Evolutionary conservation across 2,888 invertebrate species (phyloP), one percentile per base, ranked within the genome.

Genomic region (Drosophila yooni): DNA sequence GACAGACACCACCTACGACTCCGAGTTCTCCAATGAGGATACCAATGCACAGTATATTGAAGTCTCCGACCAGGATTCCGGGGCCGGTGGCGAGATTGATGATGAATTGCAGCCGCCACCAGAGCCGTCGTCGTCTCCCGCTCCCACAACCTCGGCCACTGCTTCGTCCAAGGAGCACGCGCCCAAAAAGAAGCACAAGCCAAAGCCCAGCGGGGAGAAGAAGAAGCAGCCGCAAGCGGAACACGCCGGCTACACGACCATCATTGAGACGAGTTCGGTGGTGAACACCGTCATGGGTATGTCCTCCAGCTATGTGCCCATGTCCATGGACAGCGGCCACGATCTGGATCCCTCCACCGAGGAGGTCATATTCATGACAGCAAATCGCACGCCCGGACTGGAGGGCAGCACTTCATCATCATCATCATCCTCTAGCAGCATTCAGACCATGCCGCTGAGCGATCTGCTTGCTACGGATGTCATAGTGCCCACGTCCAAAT

Each of bases 341-440:
- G 74, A 71, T 4, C 67, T 92, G 57, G 92, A 92, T 82, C 83
- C 89, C 43, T 91, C 93, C 3, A 88, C 91, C 18, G 92, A 92
- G 53, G 93, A 93, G 62, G 89, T 92, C 0, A 91, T 92, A 54
- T 90, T 92, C 48, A 90, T 92, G 89, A 92, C 92, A n/a, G 90
- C 92, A 13, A 92, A 88, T 59, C 91, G 88, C 33, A 92, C 92
- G 1, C 92, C 93, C 0, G 81, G 84, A 2, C 62, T 92, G 58
- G 92, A 92, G 25, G 69, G 76, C 7, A 80, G 64, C 36, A 43
- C 64, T 18, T 67, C 67, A 7, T 29, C 43, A 15, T 62, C 67
- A 8, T 34, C 72, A 3, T 36, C 36, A 11, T 43, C 33, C 2
- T 36, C 72, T 27, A 82, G 66, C 62, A 81, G 79, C 51, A 86